Percentiles rank a stretch among this genome's conserved stretches.
Conservation (phyloP, 2,113 vertebrate species). For the Oenanthe oenanthe region DNA sequence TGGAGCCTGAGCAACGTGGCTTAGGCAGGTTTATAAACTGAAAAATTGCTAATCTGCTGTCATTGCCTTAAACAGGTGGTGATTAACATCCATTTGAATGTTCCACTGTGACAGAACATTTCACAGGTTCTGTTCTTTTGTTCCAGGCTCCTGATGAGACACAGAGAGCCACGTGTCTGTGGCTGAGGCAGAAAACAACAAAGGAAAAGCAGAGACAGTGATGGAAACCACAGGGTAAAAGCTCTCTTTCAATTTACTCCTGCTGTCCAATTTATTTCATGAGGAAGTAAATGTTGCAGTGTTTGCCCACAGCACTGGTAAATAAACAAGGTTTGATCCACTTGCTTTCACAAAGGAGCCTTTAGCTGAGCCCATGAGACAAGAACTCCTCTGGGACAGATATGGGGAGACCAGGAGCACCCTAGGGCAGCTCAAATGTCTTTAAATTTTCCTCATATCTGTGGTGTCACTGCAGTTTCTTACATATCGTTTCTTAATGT, state of each 20-base stretch:
- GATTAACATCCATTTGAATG: background rate
- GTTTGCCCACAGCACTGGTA: background rate
- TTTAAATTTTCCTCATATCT: background rate
- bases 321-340: background rate
- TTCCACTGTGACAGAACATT: background rate
- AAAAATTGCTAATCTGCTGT: background rate
- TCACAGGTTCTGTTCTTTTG: background rate
- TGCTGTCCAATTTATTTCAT: background rate
- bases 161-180: background rate
- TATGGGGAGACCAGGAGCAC: background rate
- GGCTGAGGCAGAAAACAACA: background rate
- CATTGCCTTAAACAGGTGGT: background rate
- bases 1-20: background rate
- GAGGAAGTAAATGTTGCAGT: background rate
- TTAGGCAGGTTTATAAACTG: background rate
- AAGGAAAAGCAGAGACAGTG: background rate
- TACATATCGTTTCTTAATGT: background rate
- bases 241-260: background rate
- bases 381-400: background rate
- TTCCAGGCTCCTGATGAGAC: background rate
- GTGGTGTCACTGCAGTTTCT: background rate
- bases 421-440: background rate
- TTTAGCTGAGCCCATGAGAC: background rate
- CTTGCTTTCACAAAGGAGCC: background rate
- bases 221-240: background rate